Evolutionary conservation across 2,888 invertebrate genomes (phyloP), one percentile per base, ranked within the genome.

Genomic region (Tachina fera): DNA sequence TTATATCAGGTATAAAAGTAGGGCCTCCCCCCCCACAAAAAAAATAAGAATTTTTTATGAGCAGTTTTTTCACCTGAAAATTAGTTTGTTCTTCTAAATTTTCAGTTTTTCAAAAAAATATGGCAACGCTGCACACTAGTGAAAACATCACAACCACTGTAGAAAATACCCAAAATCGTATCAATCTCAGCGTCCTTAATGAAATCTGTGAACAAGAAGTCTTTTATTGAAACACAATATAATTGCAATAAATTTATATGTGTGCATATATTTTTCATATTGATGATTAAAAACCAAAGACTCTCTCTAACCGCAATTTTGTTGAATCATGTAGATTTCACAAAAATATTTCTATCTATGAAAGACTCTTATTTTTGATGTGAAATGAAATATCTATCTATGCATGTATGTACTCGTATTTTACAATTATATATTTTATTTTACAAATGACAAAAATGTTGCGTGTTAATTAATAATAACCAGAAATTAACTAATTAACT

Each of bases 401-500:
- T n/a, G n/a, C n/a, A n/a, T n/a, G n/a, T n/a, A n/a, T n/a, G n/a
- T 31, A 2, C 31, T 0, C 6, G 31, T 39, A 76, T 67, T 49
- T 41, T 65, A 53, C 41, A 63, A 51, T 22, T 43, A 53, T 16
- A 14, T 10, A 9, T 51, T 39, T 43, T 9, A n/a, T 71, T n/a
- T 47, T 45, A 45, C 43, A 58, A 67, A 76, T 16, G 43, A 67
- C 53, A 43, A 22, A 13, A 58, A 53, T 63, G 70, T 81, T 58
- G 83, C 67, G 67, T 82, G 81, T 47, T n/a, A 39, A 56, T 61
- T 14, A 53, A 81, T 49, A 60, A 49, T 74, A 51, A 19, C 3
- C 49, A 39, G 49, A 61, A 72, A 72, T 60, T 47, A 71, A 63
- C 56, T 79, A 39, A 63, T 60, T 70, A 61, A 16, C 22, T 45